Evolutionary conservation across 2,888 invertebrate species (phyloP), one percentile per base, ranked within the genome.

Genomic region (Timandra comae): DNA sequence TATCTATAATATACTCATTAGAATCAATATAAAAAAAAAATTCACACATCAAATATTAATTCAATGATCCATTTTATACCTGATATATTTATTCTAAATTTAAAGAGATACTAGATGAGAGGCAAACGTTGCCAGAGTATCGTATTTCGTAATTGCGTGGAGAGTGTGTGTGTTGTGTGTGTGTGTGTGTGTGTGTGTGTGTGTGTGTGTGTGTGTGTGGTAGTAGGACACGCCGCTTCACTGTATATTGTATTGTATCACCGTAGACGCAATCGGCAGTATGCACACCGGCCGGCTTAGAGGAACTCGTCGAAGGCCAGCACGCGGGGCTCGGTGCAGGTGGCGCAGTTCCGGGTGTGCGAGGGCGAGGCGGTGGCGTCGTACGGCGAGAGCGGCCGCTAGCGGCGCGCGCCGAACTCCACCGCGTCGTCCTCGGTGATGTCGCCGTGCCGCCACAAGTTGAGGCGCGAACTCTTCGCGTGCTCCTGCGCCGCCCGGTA

Each of bases 361-460:
- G 58, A 49, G 34, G 63, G 64, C 42, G 50, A 49, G 25, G 53
- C 55, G 41, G 63, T n/a, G 16, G 16, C 16, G 16, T 16, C 16
- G 16, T 16, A 16, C 16, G 16, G 16, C 16, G 16, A 49, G 53
- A 56, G 38, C 55, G 43, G 36, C 43, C 49, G 72, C 69, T 81
- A 86, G 77, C 85, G 85, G 24, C 84, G 73, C 47, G 75, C 80
- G 1, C 86, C 86, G 48, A 86, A 86, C 67, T 86, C 86, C 2
- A 69, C 66, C 3, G 94, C 95, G 72, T 97, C 97, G 61, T 96
- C 97, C 46, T 95, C 96, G 41, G 94, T 95, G 80, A 99, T 96
- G 79, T 99, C 99, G n/a, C 99, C 99, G 71, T 99, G 99, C 66
- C 94, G 93, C 99, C 99, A 99, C 60, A 99, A 92, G 77, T 94